These are phyloP conservation scores for Thecocarcelia acutangulata DNA, from an alignment of 2,888 invertebrate species.

Conservation along the genomic window DNA sequence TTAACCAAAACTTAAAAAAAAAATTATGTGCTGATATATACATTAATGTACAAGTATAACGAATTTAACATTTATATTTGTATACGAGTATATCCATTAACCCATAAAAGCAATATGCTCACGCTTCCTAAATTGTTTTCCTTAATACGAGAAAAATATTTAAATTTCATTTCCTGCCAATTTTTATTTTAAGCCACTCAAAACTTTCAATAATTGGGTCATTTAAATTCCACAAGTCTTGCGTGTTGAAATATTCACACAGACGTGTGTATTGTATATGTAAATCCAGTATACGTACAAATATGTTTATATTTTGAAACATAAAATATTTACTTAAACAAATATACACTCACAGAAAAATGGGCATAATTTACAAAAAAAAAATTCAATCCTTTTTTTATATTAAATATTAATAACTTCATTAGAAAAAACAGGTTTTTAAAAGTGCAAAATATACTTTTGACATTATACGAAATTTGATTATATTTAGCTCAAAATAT, in stretches of 20 bases:
- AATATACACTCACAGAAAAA: constrained; percentile 25
- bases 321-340: constrained; percentile 54
- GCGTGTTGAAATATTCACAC: constrained; percentile 10
- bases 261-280: neutral
- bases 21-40: too few relatives aligned
- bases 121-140: constrained; percentile 15
- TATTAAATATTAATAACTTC: too few relatives aligned
- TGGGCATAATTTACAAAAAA: too few relatives aligned
- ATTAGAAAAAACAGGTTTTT: too few relatives aligned
- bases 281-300: neutral
- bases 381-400: too few relatives aligned
- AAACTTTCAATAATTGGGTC: constrained; percentile 39
- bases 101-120: neutral
- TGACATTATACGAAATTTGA: too few relatives aligned
- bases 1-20: too few relatives aligned
- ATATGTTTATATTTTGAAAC: constrained; percentile 2
- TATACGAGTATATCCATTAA: too few relatives aligned
- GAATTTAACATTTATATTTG: too few relatives aligned
- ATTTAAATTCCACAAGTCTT: constrained; percentile 40
- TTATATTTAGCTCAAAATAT: too few relatives aligned
- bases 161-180: constrained; percentile 12
- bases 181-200: neutral
- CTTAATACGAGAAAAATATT: constrained; percentile 5
- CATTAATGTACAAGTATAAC: too few relatives aligned
- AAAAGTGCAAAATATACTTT: too few relatives aligned